Base-by-base conservation (phyloP, 92 coral and sea anemone species). In the Porites cylindrica region DNA sequence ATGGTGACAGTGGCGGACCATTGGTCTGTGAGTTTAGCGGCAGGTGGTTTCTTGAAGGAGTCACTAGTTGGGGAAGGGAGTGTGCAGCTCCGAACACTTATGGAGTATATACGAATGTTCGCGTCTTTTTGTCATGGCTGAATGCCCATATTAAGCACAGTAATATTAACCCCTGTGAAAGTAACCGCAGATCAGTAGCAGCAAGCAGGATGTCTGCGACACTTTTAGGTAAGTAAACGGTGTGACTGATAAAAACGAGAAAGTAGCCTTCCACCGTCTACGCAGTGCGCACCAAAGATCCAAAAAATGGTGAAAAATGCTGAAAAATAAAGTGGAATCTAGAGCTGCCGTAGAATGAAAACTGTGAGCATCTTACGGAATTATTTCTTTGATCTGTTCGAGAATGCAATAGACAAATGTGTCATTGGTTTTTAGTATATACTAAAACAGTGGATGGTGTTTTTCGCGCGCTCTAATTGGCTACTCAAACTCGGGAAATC, bases 1-100 rank as follows among this genome's bases (percentile, higher is more conserved):
- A 77, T 6, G 81, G 81, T 26, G 81, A 77, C 17, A 77, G 81
- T n/a, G n/a, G n/a, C n/a, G n/a, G n/a, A n/a, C n/a, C n/a, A n/a
- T n/a, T n/a, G n/a, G n/a, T n/a, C n/a, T 77, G 81, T 77, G 69
- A 77, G 8, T 77, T 59, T 53, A 77, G 21, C 23, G n/a, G 53
- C 13, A 59, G 9, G 58, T 77, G 81, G 81, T 62, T 59, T 17
- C 69, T 77, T 52, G 81, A 58, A 59, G 81, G 81, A 14, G 68
- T 62, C 21, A 62, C 66, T 17, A 77, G 81, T 16, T 77, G 81
- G 81, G 81, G 81, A 6, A 16, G 60, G 19, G 81, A 69, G 14
- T 77, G 81, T 29, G 81, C 68, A 13, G 69, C 64, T 59, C 68
- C 51, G 14, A 51, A 19, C 12, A 26, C 1, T 68, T 77, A 54